phyloP scores from a whole-genome alignment of 1,140 invertebrate genomes.

The Drosophila tristis region DNA sequence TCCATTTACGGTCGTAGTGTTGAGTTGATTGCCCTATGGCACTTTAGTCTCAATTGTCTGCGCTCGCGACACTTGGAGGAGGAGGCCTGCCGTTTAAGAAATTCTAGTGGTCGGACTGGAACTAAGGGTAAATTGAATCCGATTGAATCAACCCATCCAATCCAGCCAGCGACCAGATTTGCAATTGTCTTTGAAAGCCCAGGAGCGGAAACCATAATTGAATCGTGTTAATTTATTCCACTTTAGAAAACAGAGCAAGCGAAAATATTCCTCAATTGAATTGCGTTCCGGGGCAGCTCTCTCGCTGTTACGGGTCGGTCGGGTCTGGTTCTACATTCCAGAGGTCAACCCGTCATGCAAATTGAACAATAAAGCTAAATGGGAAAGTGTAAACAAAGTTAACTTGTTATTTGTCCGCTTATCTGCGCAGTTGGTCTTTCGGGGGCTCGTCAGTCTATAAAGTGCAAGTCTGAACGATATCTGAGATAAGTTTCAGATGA shows the following conservation, averaged over 20 bases:
- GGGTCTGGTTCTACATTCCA: conserved; percentile 31
- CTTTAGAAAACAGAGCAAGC: conserved; percentile 31
- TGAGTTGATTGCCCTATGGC: conserved; percentile 46
- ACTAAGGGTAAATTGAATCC: conserved; percentile 44
- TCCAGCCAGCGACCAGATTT: conserved; percentile 25
- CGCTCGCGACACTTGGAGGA: background rate
- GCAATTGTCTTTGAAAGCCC: conserved; percentile 23
- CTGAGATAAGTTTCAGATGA: conserved; percentile 23
- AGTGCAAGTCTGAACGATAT: conserved; percentile 7
- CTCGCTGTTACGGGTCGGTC: conserved; percentile 3
- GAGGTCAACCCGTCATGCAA: conserved; percentile 34
- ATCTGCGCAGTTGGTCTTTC: conserved; percentile 27
- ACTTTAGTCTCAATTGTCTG: conserved; percentile 42
- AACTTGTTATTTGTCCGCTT: conserved; percentile 29
- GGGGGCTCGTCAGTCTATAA: conserved; percentile 33
- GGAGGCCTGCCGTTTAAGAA: conserved; percentile 4
- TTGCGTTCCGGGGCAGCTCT: background rate
- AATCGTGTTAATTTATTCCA: conserved; percentile 64
- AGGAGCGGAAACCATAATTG: conserved; percentile 64
- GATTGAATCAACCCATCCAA: conserved; percentile 52
- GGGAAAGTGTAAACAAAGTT: conserved; percentile 41
- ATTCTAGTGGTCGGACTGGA: background rate
- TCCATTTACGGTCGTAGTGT: conserved; percentile 3
- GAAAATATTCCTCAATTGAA: conserved; percentile 30
- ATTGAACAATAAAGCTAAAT: conserved; percentile 28